Conservation (phyloP, 2,888 invertebrate species). For the Serripes groenlandicus region DNA sequence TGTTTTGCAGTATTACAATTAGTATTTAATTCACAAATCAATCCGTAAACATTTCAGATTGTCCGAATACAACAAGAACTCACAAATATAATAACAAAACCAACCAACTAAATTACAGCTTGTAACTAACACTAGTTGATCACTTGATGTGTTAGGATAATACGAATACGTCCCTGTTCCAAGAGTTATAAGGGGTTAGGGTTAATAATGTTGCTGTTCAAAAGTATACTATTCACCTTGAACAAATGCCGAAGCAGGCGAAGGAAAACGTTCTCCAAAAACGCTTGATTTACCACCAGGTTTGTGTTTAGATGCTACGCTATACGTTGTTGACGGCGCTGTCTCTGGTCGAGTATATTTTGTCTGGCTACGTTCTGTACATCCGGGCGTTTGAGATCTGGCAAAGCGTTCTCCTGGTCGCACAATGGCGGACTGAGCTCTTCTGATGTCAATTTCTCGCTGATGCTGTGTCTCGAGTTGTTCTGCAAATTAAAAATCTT, state of each 20-base stretch:
- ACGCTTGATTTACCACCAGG: not conserved
- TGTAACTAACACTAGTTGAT: no score
- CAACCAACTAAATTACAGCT: no score
- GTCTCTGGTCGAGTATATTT: not conserved
- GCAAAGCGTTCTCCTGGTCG: constrained; percentile 56
- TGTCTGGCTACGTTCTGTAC: not conserved
- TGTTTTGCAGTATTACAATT: no score
- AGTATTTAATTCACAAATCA: no score
- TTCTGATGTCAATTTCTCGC: constrained; percentile 49
- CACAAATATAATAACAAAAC: no score
- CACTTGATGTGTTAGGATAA: no score
- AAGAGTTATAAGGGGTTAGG: no score
- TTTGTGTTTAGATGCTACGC: constrained; percentile 7
- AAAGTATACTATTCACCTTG: not conserved
- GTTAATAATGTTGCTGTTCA: not conserved
- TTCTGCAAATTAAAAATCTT: constrained; percentile 51
- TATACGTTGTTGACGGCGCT: constrained; percentile 4
- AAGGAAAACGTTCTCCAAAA: not conserved
- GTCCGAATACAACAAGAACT: no score
- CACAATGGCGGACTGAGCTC: constrained; percentile 58
- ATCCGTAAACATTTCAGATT: no score
- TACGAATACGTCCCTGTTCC: no score
- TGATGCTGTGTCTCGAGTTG: constrained; percentile 68
- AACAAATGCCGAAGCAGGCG: not conserved
- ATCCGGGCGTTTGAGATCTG: constrained; percentile 11